A percentile compares a stretch with the other conserved stretches of the same genome.
Conservation (phyloP, 2,113 vertebrate species). For the Corythornis cristatus region DNA sequence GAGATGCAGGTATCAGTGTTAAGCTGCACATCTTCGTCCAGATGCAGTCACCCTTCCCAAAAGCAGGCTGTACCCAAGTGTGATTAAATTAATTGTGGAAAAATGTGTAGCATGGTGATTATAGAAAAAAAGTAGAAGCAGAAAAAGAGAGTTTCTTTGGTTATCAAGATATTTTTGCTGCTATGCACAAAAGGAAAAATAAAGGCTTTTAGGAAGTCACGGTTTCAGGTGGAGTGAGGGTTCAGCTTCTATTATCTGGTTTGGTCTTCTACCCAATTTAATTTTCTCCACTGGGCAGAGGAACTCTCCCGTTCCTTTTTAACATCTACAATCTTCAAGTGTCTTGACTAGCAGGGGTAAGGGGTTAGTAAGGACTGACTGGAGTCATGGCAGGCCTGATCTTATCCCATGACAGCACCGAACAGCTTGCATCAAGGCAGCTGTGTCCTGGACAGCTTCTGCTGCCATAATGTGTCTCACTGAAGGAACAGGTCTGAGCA, state of each 20-base stretch:
- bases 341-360: not conserved
- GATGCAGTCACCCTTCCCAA: not conserved
- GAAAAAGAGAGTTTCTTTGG: not conserved
- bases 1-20: not conserved
- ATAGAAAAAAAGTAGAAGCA: not conserved
- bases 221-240: not conserved
- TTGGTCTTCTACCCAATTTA: not conserved
- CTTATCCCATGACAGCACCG: not conserved
- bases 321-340: not conserved
- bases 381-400: not conserved
- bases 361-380: not conserved
- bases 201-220: not conserved
- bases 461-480: accelerated
- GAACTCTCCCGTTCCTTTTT: not conserved
- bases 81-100: not conserved
- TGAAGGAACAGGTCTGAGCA: not conserved
- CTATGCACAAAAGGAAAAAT: not conserved
- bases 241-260: not conserved
- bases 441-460: not conserved
- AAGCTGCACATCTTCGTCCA: not conserved
- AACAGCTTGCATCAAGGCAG: not conserved
- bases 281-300: not conserved
- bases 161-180: not conserved
- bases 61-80: not conserved
- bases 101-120: not conserved